Evolutionary conservation across 2,113 vertebrate species (phyloP).

Genomic region (Globicephala melas): DNA sequence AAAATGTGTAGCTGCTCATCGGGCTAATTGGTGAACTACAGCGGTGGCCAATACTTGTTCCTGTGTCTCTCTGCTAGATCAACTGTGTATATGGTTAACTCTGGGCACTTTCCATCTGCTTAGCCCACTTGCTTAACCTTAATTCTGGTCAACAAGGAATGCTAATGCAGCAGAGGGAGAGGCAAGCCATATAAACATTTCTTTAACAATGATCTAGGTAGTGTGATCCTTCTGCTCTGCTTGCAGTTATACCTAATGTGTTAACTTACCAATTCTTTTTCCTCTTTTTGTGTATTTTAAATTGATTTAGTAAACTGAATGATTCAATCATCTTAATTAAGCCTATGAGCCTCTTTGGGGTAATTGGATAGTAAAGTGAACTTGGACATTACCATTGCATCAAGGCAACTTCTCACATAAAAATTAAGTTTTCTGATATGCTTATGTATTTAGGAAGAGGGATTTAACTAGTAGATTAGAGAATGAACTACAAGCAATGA

Average conservation of each 20-base stretch:
- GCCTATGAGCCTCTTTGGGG: background rate
- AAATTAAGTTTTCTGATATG: background rate
- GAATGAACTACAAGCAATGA: background rate
- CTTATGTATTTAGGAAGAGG: background rate
- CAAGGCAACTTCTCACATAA: background rate
- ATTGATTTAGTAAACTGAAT: background rate
- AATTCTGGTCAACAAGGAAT: background rate
- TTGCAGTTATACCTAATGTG: background rate
- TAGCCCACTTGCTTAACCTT: background rate
- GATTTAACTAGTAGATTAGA: background rate
- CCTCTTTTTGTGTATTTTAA: background rate
- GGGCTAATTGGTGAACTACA: background rate
- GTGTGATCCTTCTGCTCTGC: background rate
- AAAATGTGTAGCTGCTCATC: background rate
- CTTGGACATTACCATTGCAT: background rate
- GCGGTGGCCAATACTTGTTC: background rate
- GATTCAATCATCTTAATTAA: background rate
- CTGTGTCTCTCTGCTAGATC: background rate
- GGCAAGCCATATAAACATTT: background rate
- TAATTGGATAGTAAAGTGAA: background rate
- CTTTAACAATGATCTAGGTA: background rate
- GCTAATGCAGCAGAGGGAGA: background rate
- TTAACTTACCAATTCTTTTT: background rate
- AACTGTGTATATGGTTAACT: background rate
- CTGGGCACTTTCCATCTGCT: background rate